Evolutionary conservation across 2,797 vertebrate species (phyloP).

Genomic region (Acanthopagrus latus): DNA sequence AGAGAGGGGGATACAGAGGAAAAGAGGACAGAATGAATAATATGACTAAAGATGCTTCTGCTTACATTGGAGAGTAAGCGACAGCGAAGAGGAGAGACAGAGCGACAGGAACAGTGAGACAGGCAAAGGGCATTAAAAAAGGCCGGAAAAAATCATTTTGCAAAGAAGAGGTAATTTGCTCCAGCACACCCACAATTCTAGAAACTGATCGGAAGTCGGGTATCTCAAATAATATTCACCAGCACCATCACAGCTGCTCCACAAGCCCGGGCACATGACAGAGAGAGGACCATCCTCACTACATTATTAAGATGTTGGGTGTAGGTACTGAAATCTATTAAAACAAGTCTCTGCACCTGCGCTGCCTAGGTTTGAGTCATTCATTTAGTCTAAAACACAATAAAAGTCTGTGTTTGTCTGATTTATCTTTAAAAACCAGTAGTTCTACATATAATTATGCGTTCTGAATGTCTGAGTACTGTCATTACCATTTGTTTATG

Average conservation of each 20-base stretch:
- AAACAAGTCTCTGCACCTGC: conserved; percentile 9
- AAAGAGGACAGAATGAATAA: not conserved
- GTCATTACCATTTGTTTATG: not conserved
- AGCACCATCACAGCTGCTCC: conserved; percentile 57
- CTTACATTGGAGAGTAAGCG: not conserved
- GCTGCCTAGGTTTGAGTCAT: not conserved
- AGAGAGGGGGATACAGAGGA: not conserved
- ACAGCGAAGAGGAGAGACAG: not conserved
- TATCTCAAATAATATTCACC: conserved; percentile 35
- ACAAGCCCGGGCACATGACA: not conserved
- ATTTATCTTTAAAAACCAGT: not conserved
- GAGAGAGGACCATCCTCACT: not conserved
- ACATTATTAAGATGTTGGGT: not conserved
- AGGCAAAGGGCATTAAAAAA: conserved; percentile 4
- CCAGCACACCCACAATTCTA: conserved; percentile 10
- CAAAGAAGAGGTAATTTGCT: conserved; percentile 24
- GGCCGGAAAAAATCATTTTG: not conserved
- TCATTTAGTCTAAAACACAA: not conserved
- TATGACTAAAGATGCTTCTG: not conserved
- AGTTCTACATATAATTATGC: not conserved
- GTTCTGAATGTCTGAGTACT: no score
- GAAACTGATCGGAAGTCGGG: conserved; percentile 25
- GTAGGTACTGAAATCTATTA: conserved; percentile 8
- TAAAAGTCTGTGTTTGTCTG: not conserved
- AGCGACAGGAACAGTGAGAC: not conserved